A percentile compares a stretch with the other conserved stretches of the same genome.
phyloP scores from a whole-genome alignment of 2,888 invertebrate species.

The Perdita meconis region DNA sequence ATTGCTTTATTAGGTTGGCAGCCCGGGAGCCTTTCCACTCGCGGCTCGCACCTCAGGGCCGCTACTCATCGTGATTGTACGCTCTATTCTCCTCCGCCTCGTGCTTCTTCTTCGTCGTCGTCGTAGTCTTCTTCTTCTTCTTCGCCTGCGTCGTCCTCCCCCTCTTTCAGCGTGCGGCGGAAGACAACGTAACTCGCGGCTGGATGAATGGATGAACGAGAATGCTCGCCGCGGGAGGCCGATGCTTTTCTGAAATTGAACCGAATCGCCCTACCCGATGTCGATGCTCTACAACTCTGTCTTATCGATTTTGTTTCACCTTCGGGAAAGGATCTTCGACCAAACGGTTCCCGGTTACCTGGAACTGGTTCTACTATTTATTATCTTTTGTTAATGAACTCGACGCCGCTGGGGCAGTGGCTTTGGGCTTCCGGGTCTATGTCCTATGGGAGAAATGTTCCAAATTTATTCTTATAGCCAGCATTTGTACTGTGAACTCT shows the following conservation, averaged over 20 bases:
- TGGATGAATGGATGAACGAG: conserved; percentile 71
- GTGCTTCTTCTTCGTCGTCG: conserved; percentile 60
- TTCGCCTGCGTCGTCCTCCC: conserved; percentile 39
- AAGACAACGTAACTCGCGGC: conserved; percentile 71
- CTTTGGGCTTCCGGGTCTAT: too few relatives aligned
- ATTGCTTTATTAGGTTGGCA: conserved; percentile 84
- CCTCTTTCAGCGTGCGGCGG: conserved; percentile 65
- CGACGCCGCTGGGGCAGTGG: too few relatives aligned
- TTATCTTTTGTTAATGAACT: neutral
- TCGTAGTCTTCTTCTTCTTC: conserved; percentile 54
- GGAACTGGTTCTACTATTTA: neutral
- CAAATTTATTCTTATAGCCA: too few relatives aligned
- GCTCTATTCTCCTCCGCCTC: conserved; percentile 73
- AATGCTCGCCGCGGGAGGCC: conserved; percentile 68
- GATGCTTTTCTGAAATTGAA: conserved; percentile 73
- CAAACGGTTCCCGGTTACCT: neutral
- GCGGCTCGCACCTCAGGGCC: conserved; percentile 75
- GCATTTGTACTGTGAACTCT: too few relatives aligned
- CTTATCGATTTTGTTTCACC: neutral
- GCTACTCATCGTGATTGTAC: conserved; percentile 78
- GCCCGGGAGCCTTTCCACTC: conserved; percentile 82
- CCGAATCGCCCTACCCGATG: conserved; percentile 44
- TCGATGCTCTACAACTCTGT: conserved; percentile 19
- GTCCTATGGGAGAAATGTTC: too few relatives aligned
- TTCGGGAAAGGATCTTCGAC: too few relatives aligned